Percentiles rank a stretch among this genome's conserved stretches.
These are phyloP conservation scores for Poecilobothrus nobilitatus DNA, from an alignment of 2,888 invertebrate species.

Conservation along the genomic window DNA sequence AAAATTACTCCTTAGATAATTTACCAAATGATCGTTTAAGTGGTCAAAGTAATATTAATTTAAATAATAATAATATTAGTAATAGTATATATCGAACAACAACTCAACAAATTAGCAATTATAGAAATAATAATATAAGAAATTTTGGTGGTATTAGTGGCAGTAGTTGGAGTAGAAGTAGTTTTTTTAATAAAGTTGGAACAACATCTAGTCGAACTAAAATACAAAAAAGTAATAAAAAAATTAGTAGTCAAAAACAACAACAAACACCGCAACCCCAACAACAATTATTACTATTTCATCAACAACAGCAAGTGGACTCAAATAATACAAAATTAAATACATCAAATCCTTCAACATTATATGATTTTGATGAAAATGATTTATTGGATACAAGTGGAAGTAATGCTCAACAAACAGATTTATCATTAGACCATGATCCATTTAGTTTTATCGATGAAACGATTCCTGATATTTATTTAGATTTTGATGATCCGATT, in stretches of 20 bases:
- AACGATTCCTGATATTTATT: not conserved
- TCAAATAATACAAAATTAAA: not conserved
- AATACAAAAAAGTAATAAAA: slow-evolving; percentile 22
- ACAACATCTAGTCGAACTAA: slow-evolving; percentile 24
- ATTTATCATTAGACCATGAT: not conserved
- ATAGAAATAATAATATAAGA: not conserved
- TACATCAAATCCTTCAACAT: not conserved
- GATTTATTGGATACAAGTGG: not conserved
- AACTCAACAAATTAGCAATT: not conserved
- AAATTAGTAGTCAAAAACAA: not conserved
- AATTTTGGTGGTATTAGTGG: slow-evolving; percentile 10
- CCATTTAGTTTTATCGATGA: not conserved
- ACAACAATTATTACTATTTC: not conserved
- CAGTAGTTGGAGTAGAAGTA: not conserved
- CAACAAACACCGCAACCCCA: slow-evolving; percentile 3
- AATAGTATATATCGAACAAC: slow-evolving; percentile 13
- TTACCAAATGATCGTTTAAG: slow-evolving; percentile 6
- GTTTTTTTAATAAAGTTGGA: slow-evolving; percentile 16
- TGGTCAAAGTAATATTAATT: slow-evolving; percentile 2
- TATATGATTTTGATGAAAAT: slow-evolving; percentile 2
- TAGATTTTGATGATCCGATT: not conserved
- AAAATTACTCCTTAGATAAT: not conserved
- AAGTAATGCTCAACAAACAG: not conserved
- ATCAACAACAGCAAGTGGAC: not conserved
- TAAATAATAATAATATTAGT: slow-evolving; percentile 15